Evolutionary conservation across 1,140 invertebrate genomes (phyloP).

Genomic region (Aphis gossypii): DNA sequence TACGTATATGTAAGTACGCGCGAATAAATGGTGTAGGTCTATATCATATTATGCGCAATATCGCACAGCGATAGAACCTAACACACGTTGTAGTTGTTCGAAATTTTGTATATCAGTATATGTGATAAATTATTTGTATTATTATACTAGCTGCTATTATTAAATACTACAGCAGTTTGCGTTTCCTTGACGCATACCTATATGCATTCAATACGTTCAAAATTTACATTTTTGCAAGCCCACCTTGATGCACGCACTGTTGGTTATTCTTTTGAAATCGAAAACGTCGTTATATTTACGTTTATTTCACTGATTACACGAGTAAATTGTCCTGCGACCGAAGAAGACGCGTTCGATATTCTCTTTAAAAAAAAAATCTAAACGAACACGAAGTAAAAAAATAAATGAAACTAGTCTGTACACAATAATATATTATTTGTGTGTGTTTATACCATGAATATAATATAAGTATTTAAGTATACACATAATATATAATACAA

Average conservation of each 20-base stretch:
- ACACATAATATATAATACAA: not conserved
- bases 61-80: not conserved
- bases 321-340: not conserved
- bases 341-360: not conserved
- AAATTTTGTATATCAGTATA: not conserved
- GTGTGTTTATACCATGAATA: not conserved
- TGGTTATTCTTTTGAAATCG: not conserved
- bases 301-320: not conserved
- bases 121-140: not conserved
- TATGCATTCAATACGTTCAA: not conserved
- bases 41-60: not conserved
- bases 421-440: not conserved
- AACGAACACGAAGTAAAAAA: not conserved
- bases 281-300: not conserved
- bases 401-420: not conserved
- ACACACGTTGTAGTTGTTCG: not conserved
- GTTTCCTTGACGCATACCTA: not conserved
- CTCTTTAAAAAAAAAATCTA: not conserved
- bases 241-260: not conserved
- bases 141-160: not conserved
- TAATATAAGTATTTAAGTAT: not conserved
- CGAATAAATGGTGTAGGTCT: not conserved
- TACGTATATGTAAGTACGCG: not conserved
- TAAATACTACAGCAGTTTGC: not conserved
- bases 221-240: constrained; percentile 6